Conservation (phyloP, 2,797 vertebrate species). For the Lithobates sylvaticus region DNA sequence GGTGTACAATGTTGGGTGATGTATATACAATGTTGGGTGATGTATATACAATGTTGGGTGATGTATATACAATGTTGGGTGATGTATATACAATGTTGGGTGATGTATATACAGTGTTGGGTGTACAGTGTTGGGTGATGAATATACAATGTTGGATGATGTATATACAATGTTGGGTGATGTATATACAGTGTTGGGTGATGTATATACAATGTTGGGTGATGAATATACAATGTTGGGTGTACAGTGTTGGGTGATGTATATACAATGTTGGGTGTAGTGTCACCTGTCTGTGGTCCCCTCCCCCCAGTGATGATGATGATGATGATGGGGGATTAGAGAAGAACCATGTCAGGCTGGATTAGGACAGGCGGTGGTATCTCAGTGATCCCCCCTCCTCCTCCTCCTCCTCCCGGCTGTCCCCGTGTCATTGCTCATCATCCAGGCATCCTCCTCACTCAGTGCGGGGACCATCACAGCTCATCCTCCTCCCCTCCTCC, state of each 20-base stretch:
- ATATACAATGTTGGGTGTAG: neutral
- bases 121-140: too few relatives aligned
- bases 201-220: too few relatives aligned
- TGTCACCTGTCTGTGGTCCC: neutral
- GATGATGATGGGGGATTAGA: conserved; percentile 18
- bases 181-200: too few relatives aligned
- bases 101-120: neutral
- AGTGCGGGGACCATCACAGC: neutral
- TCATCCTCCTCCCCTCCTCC: neutral
- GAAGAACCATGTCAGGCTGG: neutral
- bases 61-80: too few relatives aligned
- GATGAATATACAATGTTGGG: too few relatives aligned
- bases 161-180: neutral
- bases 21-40: too few relatives aligned
- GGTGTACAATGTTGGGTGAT: too few relatives aligned
- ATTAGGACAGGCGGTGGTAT: conserved; percentile 15
- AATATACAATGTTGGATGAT: neutral
- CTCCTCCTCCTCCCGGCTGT: conserved; percentile 59
- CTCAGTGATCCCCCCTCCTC: neutral
- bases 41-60: too few relatives aligned
- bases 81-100: neutral
- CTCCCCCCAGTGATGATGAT: too few relatives aligned
- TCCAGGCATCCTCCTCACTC: conserved; percentile 21
- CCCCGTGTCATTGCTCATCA: conserved; percentile 11
- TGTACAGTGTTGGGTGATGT: too few relatives aligned